phyloP scores from a whole-genome alignment of 2,888 invertebrate species.

The Orgyia antiqua region DNA sequence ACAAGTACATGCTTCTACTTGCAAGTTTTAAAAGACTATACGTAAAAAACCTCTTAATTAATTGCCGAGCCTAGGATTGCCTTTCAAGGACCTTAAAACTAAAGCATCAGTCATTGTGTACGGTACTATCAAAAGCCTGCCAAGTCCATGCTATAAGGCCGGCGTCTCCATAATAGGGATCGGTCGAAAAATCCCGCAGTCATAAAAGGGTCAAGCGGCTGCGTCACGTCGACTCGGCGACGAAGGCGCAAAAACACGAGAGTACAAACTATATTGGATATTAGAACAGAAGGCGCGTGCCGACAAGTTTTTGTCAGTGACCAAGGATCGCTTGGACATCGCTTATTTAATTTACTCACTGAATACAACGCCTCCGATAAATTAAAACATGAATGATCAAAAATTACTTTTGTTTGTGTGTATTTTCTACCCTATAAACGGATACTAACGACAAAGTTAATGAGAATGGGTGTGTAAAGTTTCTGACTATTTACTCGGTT shows the following conservation, averaged over 20 bases:
- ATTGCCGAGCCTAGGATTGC: too few species aligned
- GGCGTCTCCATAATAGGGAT: conserved; percentile 16
- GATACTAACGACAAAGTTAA: too few species aligned
- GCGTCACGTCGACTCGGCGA: conserved; percentile 49
- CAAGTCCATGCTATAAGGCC: conserved; percentile 11
- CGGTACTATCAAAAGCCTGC: conserved; percentile 18
- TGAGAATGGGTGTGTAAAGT: too few species aligned
- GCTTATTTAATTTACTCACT: conserved; percentile 46
- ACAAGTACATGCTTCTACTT: too few species aligned
- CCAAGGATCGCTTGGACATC: conserved; percentile 34
- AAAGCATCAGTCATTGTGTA: too few species aligned
- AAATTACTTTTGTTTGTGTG: too few species aligned
- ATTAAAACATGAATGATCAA: too few species aligned
- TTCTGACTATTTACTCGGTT: too few species aligned
- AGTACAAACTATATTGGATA: conserved; percentile 74
- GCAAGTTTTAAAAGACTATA: too few species aligned
- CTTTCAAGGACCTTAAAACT: background rate
- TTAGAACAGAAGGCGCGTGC: conserved; percentile 71
- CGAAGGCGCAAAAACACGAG: conserved; percentile 56
- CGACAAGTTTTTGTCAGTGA: conserved; percentile 49
- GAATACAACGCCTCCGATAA: conserved; percentile 31
- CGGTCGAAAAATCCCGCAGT: conserved; percentile 48
- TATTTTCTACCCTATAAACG: too few species aligned
- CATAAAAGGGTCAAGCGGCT: conserved; percentile 71
- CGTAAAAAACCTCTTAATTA: too few species aligned